These are phyloP conservation scores for Acronicta alni DNA, from an alignment of 2,888 invertebrate species.

Conservation along the genomic window DNA sequence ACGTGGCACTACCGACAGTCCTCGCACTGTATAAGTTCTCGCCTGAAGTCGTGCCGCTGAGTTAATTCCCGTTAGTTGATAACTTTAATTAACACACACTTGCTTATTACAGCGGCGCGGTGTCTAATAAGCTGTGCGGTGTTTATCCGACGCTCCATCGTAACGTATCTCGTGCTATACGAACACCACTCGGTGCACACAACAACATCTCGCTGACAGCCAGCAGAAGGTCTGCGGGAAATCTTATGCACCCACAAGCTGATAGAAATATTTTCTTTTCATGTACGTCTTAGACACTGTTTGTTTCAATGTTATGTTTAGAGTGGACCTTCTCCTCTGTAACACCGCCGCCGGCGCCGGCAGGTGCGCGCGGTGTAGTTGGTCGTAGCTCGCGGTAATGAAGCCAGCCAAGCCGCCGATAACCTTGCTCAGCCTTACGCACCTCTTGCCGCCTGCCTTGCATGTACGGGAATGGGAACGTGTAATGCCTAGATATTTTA, in stretches of 20 bases:
- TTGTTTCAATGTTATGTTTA: not conserved
- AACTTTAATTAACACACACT: conserved; percentile 32
- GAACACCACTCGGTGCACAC: conserved; percentile 4
- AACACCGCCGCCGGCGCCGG: not conserved
- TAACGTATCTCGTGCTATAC: conserved; percentile 17
- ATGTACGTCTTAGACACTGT: not conserved
- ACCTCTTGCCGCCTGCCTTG: conserved; percentile 4
- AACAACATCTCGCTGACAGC: not conserved
- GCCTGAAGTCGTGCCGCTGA: not conserved
- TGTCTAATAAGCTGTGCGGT: conserved; percentile 24
- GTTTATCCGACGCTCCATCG: conserved; percentile 33
- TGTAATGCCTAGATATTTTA: conserved; percentile 2
- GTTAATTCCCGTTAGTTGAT: conserved; percentile 14
- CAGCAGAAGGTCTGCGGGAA: conserved; percentile 5
- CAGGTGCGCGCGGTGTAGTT: conserved; percentile 28
- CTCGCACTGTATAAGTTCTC: not conserved
- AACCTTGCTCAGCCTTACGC: conserved; percentile 26
- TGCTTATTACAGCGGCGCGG: conserved; percentile 30
- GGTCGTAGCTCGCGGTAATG: conserved; percentile 31
- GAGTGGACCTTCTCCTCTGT: conserved; percentile 5
- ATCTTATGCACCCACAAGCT: not conserved
- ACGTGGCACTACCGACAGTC: not conserved
- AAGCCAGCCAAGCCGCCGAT: conserved; percentile 27
- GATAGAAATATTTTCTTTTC: not conserved
- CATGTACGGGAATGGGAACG: not conserved